phyloP scores from a whole-genome alignment of 1,140 invertebrate species.

The Steinernema feltiae region DNA sequence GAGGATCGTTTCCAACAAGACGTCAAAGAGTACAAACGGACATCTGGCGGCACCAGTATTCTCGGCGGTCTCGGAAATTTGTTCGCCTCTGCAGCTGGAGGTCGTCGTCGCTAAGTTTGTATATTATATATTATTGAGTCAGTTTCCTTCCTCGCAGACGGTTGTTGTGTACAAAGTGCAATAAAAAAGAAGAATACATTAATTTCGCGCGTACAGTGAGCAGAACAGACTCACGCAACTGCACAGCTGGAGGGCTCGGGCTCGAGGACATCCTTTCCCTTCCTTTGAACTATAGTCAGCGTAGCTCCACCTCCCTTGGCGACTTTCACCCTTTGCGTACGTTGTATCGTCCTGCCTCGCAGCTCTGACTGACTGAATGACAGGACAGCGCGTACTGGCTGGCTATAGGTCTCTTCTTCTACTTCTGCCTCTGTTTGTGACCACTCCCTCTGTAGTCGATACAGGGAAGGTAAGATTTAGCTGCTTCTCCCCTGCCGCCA shows the following conservation, averaged over 20 bases:
- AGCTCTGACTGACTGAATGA: background rate
- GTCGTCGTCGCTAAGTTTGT: conserved; percentile 9
- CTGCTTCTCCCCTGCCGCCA: background rate
- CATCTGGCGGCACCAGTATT: conserved; percentile 46
- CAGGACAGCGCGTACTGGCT: background rate
- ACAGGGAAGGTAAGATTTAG: conserved; percentile 12
- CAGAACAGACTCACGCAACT: background rate
- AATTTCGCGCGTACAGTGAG: background rate
- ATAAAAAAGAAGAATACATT: background rate
- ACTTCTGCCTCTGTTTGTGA: conserved; percentile 1
- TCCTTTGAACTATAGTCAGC: background rate
- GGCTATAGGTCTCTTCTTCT: background rate
- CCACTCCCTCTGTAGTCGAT: background rate
- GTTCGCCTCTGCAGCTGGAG: conserved; percentile 20
- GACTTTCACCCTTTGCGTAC: conserved; percentile 2
- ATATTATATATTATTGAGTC: background rate
- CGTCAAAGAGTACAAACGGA: conserved; percentile 49
- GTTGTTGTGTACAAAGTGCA: conserved; percentile 8
- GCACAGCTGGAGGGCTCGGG: conserved; percentile 3
- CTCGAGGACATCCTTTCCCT: background rate
- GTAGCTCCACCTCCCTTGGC: conserved; percentile 5
- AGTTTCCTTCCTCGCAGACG: background rate
- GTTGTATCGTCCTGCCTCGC: background rate
- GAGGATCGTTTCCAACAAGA: conserved; percentile 55
- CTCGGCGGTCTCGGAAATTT: conserved; percentile 48